Conservation (phyloP, 2,113 vertebrate species). For the Tympanuchus pallidicinctus region DNA sequence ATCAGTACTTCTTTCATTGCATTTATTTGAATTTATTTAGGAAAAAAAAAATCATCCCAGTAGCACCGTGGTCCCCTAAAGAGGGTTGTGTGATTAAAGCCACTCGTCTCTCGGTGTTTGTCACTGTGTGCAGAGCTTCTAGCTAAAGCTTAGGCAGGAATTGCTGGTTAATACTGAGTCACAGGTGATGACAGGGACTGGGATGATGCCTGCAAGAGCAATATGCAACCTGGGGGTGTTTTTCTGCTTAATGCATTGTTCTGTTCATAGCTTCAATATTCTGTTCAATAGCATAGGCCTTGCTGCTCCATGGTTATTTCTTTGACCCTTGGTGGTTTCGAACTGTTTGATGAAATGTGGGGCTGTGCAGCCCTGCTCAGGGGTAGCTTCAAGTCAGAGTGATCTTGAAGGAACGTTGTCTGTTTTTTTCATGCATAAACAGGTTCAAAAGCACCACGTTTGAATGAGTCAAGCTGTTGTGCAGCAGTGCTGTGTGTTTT, state of each 20-base stretch:
- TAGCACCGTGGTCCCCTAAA: not conserved
- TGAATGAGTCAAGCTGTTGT: not conserved
- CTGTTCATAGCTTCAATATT: not conserved
- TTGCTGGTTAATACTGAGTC: not conserved
- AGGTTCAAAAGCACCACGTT: not conserved
- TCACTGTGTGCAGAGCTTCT: not conserved
- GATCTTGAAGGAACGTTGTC: not conserved
- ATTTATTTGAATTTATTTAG: not conserved
- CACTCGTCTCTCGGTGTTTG: too few relatives aligned
- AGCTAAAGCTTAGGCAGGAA: not conserved
- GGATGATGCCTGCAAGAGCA: not conserved
- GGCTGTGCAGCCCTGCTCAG: not conserved
- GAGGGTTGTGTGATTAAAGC: not conserved
- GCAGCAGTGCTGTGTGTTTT: not conserved
- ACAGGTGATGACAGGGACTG: not conserved
- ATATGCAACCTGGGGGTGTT: fast-evolving
- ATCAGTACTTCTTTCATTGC: not conserved
- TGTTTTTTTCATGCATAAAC: not conserved
- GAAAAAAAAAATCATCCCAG: not conserved
- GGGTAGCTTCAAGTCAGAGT: not conserved
- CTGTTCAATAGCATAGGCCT: not conserved
- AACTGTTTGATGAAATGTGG: not conserved
- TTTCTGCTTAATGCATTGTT: not conserved
- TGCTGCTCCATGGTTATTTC: not conserved
- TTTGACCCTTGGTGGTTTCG: not conserved